These are phyloP conservation scores for Conomelus anceps DNA, from an alignment of 2,888 invertebrate species.

Conservation along the genomic window DNA sequence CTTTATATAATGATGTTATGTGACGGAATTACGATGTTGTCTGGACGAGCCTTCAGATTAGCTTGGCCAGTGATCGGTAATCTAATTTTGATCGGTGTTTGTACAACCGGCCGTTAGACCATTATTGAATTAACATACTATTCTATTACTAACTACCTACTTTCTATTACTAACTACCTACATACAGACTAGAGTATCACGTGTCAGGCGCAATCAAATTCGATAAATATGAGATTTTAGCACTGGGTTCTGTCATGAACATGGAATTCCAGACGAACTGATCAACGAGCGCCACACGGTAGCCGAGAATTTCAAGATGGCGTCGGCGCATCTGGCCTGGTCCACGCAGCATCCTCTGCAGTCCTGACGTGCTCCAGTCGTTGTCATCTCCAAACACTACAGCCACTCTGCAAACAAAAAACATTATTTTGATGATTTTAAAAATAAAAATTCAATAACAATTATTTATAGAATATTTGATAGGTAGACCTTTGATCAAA, in stretches of 20 bases:
- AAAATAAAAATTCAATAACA: conserved; percentile 13
- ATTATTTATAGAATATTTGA: not conserved
- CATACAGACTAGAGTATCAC: not conserved
- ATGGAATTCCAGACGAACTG: conserved; percentile 51
- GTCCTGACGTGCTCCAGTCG: conserved; percentile 46
- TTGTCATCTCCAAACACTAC: conserved; percentile 43
- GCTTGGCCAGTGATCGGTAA: too few relatives aligned
- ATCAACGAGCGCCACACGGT: conserved; percentile 50
- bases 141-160: too few relatives aligned
- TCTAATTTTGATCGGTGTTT: too few relatives aligned
- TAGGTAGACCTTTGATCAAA: too few relatives aligned
- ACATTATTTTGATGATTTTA: not conserved
- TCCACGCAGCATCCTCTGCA: conserved; percentile 46
- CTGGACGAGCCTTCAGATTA: too few relatives aligned
- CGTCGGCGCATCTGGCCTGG: conserved; percentile 47
- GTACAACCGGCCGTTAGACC: too few relatives aligned
- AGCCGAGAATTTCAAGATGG: conserved; percentile 58
- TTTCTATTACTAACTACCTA: too few relatives aligned
- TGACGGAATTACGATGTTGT: too few relatives aligned
- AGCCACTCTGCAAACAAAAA: conserved; percentile 42
- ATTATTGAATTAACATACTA: too few relatives aligned
- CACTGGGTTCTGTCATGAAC: conserved; percentile 45
- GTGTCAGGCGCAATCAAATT: conserved; percentile 24
- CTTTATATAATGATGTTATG: too few relatives aligned
- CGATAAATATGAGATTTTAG: conserved; percentile 38